Conservation (phyloP, 1,140 invertebrate genomes). For the Hyles euphorbiae region DNA sequence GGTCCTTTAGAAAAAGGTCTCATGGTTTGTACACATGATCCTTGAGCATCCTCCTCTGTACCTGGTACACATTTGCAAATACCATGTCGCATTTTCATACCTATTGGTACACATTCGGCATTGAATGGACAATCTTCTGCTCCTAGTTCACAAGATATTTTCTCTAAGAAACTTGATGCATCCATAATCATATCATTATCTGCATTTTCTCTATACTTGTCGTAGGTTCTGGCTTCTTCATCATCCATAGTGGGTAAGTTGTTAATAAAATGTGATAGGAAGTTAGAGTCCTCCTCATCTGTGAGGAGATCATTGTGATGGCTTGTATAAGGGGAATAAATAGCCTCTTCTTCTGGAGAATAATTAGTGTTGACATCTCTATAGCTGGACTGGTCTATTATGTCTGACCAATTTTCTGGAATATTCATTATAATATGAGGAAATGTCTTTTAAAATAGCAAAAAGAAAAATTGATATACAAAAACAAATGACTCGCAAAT, state of each 20-base stretch:
- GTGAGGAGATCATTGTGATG: constrained; percentile 45
- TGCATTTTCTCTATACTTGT: constrained; percentile 65
- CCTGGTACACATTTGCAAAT: constrained; percentile 82
- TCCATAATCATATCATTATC: constrained; percentile 70
- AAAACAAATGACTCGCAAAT: too few species aligned
- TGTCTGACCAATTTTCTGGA: constrained; percentile 72
- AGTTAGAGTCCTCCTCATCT: constrained; percentile 55
- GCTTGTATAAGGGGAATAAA: constrained; percentile 60
- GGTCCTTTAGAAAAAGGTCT: constrained; percentile 62
- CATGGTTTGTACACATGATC: constrained; percentile 45
- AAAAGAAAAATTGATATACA: too few species aligned
- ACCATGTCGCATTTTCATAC: constrained; percentile 77
- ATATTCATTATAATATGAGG: constrained; percentile 10
- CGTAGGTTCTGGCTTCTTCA: constrained; percentile 48
- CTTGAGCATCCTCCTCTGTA: constrained; percentile 55
- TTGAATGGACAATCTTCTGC: constrained; percentile 77
- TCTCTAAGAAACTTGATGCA: constrained; percentile 61
- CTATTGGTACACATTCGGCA: constrained; percentile 79
- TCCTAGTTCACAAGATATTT: constrained; percentile 70
- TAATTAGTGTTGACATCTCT: constrained; percentile 58
- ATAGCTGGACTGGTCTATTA: constrained; percentile 68
- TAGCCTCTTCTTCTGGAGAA: constrained; percentile 61
- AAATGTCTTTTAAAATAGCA: background rate
- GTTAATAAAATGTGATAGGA: constrained; percentile 55
- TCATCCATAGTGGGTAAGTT: constrained; percentile 57